These are phyloP conservation scores for Metalampra italica DNA, from an alignment of 2,888 invertebrate species.

Conservation along the genomic window DNA sequence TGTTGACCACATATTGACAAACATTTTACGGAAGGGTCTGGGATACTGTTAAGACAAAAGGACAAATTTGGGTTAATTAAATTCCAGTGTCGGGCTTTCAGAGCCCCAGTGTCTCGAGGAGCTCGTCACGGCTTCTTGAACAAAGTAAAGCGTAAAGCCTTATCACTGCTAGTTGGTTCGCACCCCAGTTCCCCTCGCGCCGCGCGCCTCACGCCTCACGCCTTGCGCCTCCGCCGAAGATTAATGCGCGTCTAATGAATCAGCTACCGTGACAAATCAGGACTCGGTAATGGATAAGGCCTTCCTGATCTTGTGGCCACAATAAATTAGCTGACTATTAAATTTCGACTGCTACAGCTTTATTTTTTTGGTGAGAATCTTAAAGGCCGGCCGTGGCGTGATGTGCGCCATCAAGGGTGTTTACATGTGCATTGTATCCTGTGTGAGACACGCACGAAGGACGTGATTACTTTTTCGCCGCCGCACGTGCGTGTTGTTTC, in stretches of 20 bases:
- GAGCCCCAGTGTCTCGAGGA: slow-evolving; percentile 38
- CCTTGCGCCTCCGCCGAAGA: slow-evolving; percentile 49
- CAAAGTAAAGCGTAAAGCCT: slow-evolving; percentile 62
- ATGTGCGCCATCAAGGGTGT: neutral
- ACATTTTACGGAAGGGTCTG: slow-evolving; percentile 35
- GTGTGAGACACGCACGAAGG: neutral
- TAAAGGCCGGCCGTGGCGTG: neutral
- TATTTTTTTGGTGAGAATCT: slow-evolving; percentile 4
- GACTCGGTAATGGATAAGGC: slow-evolving; percentile 61
- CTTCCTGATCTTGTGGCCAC: slow-evolving; percentile 54
- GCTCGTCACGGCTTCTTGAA: slow-evolving; percentile 60
- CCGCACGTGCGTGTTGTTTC: neutral
- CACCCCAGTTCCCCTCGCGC: slow-evolving; percentile 21
- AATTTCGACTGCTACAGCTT: slow-evolving; percentile 37
- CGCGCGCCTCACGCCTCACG: neutral
- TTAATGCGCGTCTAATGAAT: slow-evolving; percentile 68
- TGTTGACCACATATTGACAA: slow-evolving; percentile 42
- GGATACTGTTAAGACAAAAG: slow-evolving; percentile 47
- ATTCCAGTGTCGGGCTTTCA: slow-evolving; percentile 60
- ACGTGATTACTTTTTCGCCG: neutral
- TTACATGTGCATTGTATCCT: neutral
- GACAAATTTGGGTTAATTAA: slow-evolving; percentile 69
- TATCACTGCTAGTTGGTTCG: slow-evolving; percentile 54
- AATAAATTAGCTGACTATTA: slow-evolving; percentile 51
- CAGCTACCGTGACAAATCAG: slow-evolving; percentile 71